Percentiles rank a stretch among this genome's conserved stretches.
These are phyloP conservation scores for Cinclus cinclus DNA, from an alignment of 2,113 vertebrate species.

Conservation along the genomic window DNA sequence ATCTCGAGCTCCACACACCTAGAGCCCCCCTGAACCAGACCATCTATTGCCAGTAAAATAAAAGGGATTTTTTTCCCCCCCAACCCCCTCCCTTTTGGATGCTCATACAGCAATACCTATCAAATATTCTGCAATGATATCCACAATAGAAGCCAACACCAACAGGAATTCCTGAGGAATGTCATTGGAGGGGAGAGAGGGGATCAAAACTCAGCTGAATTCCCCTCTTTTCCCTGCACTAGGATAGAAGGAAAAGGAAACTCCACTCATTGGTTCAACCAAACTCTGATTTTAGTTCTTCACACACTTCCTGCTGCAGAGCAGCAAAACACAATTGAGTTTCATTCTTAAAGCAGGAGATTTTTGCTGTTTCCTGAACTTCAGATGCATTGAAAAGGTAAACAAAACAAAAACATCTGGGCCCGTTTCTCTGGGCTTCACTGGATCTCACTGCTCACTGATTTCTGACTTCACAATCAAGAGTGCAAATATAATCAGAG, in stretches of 20 bases:
- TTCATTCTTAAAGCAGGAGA: not conserved
- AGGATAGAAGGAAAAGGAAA: not conserved
- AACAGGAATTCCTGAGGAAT: not conserved
- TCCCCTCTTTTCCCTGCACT: not conserved
- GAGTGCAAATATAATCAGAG: not conserved
- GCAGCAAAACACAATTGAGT: not conserved
- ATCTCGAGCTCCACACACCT: not conserved
- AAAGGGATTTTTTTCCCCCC: rapidly evolving
- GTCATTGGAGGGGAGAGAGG: not conserved
- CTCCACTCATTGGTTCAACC: not conserved
- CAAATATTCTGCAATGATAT: not conserved
- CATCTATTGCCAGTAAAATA: not conserved
- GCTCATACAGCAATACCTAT: not conserved
- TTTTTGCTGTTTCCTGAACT: not conserved
- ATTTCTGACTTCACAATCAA: not conserved
- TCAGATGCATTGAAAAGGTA: not conserved
- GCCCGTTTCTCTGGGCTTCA: not conserved
- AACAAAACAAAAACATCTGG: not conserved
- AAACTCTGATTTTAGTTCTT: not conserved
- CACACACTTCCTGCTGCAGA: not conserved
- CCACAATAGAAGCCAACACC: not conserved
- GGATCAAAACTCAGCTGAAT: not conserved
- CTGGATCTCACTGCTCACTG: not conserved
- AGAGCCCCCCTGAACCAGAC: not conserved
- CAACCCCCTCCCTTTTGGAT: not conserved